A percentile compares a stretch with the other conserved stretches of the same genome.
Evolutionary conservation across 1,140 invertebrate genomes (phyloP).

Genomic region (Microplitis mediator): DNA sequence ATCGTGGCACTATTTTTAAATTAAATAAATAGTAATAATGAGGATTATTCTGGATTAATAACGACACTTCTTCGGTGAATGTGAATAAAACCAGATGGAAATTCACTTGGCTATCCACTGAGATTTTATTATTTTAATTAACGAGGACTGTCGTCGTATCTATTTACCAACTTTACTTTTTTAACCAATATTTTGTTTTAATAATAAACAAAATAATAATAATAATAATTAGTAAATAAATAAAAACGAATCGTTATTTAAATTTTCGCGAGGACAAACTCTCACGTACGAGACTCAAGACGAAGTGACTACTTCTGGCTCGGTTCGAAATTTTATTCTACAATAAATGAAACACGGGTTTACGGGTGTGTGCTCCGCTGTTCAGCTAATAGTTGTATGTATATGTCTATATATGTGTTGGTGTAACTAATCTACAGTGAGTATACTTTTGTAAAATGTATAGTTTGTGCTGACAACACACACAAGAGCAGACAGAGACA

Average conservation of each 20-base stretch:
- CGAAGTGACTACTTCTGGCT: constrained; percentile 9
- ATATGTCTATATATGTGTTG: no score
- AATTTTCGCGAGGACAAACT: not conserved
- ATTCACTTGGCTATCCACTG: not conserved
- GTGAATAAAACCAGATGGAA: not conserved
- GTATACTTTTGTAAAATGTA: no score
- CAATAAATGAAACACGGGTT: no score
- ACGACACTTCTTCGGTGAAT: not conserved
- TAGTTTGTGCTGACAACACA: no score
- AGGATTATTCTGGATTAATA: not conserved
- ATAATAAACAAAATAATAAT: not conserved
- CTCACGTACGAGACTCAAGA: not conserved
- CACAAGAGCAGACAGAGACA: no score
- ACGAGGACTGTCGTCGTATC: not conserved
- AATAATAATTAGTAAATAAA: not conserved
- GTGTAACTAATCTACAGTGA: no score
- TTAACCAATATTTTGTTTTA: no score
- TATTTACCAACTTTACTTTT: no score
- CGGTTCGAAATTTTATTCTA: no score
- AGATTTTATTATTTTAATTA: not conserved
- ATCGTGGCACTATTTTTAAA: constrained; percentile 22
- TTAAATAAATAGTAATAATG: not conserved
- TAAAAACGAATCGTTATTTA: not conserved
- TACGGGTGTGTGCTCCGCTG: no score
- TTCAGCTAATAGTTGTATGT: no score